A percentile compares a stretch with the other conserved stretches of the same genome.
These are phyloP conservation scores for Drosophila testacea DNA, from an alignment of 2,888 invertebrate genomes.

Conservation along the genomic window DNA sequence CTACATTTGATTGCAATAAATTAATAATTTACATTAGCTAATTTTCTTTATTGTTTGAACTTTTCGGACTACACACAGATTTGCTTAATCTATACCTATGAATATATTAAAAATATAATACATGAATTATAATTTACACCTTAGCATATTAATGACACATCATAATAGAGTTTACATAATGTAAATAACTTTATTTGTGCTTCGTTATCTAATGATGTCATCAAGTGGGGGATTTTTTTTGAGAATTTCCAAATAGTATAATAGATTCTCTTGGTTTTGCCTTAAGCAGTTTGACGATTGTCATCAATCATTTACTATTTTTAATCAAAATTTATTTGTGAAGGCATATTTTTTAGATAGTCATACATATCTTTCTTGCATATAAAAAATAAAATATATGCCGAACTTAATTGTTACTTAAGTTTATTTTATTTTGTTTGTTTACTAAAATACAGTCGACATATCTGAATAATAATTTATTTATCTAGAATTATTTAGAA, in stretches of 20 bases:
- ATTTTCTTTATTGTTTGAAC: neutral
- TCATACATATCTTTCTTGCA: too few species aligned
- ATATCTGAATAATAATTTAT: too few species aligned
- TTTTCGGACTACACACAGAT: neutral
- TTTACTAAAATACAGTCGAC: too few species aligned
- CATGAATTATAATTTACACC: neutral
- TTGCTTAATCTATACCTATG: neutral
- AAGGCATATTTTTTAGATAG: too few species aligned
- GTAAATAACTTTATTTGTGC: neutral
- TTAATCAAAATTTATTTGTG: neutral
- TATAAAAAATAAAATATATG: too few species aligned
- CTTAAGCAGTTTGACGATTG: neutral
- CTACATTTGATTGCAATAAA: slow-evolving; percentile 20
- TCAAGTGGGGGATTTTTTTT: neutral
- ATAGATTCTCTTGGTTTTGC: neutral
- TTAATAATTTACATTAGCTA: slow-evolving; percentile 4
- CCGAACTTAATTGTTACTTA: too few species aligned
- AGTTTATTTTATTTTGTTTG: too few species aligned
- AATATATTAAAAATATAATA: neutral
- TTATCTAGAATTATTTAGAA: too few species aligned
- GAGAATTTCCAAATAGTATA: neutral
- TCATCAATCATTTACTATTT: slow-evolving; percentile 18
- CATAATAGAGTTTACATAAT: slow-evolving; percentile 12
- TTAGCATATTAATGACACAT: neutral
- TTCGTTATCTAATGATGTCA: slow-evolving; percentile 31